Percentiles rank a stretch among this genome's conserved stretches.
Conservation (phyloP, 2,888 invertebrate species). For the Nomada ferruginata region DNA sequence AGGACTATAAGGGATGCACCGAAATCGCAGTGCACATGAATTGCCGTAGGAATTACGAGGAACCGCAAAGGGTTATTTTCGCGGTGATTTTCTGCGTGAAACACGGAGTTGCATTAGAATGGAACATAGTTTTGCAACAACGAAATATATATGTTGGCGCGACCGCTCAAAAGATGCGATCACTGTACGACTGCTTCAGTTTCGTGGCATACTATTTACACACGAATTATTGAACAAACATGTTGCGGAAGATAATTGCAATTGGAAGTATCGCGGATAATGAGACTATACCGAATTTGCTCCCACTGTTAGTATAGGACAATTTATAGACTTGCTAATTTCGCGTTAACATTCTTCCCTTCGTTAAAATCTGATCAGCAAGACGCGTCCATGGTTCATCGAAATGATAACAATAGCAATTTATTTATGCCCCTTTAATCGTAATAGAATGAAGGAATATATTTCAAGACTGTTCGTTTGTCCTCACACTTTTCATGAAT, state of each 20-base stretch:
- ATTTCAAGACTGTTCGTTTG: not conserved
- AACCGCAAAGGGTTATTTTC: slow-evolving; percentile 35
- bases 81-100: not conserved
- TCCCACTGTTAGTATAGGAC: slow-evolving; percentile 25
- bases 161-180: not conserved
- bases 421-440: not conserved
- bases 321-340: slow-evolving; percentile 4
- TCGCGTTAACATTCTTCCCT: not conserved
- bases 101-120: not conserved
- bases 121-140: not conserved
- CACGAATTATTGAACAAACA: not conserved
- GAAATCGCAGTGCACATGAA: not conserved
- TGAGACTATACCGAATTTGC: not conserved
- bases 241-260: not conserved
- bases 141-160: not conserved
- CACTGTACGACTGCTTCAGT: not conserved
- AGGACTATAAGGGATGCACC: not conserved
- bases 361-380: slow-evolving; percentile 6
- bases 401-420: not conserved
- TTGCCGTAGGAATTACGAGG: not conserved
- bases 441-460: no score
- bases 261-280: not conserved
- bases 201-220: not conserved
- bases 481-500: not conserved
- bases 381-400: not conserved